Evolutionary conservation across 2,888 invertebrate genomes (phyloP).

Genomic region (Thymelicus lineola): DNA sequence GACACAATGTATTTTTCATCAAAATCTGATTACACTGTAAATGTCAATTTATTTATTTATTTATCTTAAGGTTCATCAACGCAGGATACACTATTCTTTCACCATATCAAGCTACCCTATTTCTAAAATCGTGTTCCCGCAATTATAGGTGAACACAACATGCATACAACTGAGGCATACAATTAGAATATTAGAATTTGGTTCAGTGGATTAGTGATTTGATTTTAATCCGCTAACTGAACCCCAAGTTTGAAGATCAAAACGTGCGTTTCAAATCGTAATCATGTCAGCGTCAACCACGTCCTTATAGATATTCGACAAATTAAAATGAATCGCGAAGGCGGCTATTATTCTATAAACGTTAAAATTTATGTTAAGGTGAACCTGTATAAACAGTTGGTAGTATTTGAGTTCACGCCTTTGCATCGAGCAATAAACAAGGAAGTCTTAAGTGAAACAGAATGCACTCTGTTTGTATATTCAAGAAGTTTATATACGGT

Average conservation of each 20-base stretch:
- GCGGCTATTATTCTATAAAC: constrained; percentile 60
- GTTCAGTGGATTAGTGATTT: too few relatives aligned
- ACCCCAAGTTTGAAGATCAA: background rate
- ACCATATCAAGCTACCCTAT: too few relatives aligned
- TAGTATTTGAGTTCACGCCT: constrained; percentile 62
- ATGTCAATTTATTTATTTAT: too few relatives aligned
- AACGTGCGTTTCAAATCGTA: constrained; percentile 2
- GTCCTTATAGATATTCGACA: constrained; percentile 27
- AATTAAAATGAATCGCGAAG: constrained; percentile 47
- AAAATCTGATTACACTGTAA: too few relatives aligned
- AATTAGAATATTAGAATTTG: too few relatives aligned
- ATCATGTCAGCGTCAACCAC: background rate
- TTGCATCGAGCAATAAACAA: constrained; percentile 48
- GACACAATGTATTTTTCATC: too few relatives aligned
- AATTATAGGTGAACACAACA: too few relatives aligned
- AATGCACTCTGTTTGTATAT: constrained; percentile 27
- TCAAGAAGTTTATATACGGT: background rate
- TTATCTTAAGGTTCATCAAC: too few relatives aligned
- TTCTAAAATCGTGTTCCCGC: too few relatives aligned
- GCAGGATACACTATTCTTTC: too few relatives aligned
- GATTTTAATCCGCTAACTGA: too few relatives aligned
- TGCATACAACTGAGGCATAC: too few relatives aligned
- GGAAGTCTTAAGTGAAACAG: constrained; percentile 30
- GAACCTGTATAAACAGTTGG: constrained; percentile 60
- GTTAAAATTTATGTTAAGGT: constrained; percentile 67